A percentile compares a stretch with the other conserved stretches of the same genome.
These are phyloP conservation scores for Notodonta dromedarius DNA, from an alignment of 2,888 invertebrate genomes.

Conservation along the genomic window DNA sequence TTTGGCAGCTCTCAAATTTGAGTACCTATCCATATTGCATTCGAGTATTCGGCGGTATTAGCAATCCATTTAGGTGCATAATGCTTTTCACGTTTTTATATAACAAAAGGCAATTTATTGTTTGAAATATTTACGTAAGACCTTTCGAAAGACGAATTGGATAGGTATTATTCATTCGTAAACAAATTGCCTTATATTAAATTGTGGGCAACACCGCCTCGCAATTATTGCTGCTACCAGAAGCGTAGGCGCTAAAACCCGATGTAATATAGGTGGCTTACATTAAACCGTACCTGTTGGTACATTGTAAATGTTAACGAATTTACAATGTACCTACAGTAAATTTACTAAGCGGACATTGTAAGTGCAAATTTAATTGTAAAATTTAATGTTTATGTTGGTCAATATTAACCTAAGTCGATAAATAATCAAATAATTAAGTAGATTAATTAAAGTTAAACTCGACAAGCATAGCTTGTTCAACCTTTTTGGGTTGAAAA, in stretches of 20 bases:
- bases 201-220: slow-evolving; percentile 33
- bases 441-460: too few relatives aligned
- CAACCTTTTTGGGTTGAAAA: too few relatives aligned
- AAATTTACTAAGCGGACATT: slow-evolving; percentile 15
- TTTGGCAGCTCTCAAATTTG: too few relatives aligned
- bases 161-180: slow-evolving; percentile 16
- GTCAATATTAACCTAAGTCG: too few relatives aligned
- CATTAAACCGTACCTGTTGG: slow-evolving; percentile 42
- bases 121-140: too few relatives aligned
- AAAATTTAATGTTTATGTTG: too few relatives aligned
- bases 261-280: slow-evolving; percentile 41
- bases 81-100: too few relatives aligned
- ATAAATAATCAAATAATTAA: too few relatives aligned
- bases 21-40: too few relatives aligned
- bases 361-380: background rate
- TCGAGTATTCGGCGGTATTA: too few relatives aligned
- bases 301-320: slow-evolving; percentile 44
- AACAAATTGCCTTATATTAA: slow-evolving; percentile 40
- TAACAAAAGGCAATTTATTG: too few relatives aligned
- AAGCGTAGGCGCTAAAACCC: slow-evolving; percentile 52
- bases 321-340: slow-evolving; percentile 41
- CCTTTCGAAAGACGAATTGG: slow-evolving; percentile 1
- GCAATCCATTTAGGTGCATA: background rate
- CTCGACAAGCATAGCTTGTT: too few relatives aligned
- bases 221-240: slow-evolving; percentile 46